Evolutionary conservation across 2,888 invertebrate genomes (phyloP).

Genomic region (Athalia rosae): DNA sequence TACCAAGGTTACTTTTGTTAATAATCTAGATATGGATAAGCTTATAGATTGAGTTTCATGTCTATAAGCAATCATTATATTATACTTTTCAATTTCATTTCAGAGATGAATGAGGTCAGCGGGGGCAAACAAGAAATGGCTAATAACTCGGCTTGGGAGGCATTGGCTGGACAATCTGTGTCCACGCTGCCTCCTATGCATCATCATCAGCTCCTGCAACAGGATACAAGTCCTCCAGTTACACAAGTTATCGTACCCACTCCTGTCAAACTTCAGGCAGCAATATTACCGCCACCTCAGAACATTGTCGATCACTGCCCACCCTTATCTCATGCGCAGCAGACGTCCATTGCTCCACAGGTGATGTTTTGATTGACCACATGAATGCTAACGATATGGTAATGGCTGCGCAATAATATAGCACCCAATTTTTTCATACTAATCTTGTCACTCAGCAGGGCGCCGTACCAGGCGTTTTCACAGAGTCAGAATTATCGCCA

Average conservation of each 20-base stretch:
- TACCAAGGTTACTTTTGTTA: constrained; percentile 20
- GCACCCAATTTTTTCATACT: background rate
- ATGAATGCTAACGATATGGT: background rate
- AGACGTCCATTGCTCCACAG: constrained; percentile 64
- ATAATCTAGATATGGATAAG: constrained; percentile 13
- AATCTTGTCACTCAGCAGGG: constrained; percentile 49
- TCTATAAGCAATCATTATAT: constrained; percentile 47
- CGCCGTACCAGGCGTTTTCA: constrained; percentile 63
- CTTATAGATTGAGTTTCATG: no score
- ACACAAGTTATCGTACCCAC: constrained; percentile 73
- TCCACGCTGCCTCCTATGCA: constrained; percentile 62
- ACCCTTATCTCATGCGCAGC: constrained; percentile 70
- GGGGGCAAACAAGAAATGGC: constrained; percentile 72
- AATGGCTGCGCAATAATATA: background rate
- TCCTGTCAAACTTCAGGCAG: constrained; percentile 72
- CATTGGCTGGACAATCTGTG: constrained; percentile 65
- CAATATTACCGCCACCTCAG: constrained; percentile 66
- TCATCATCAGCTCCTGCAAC: constrained; percentile 65
- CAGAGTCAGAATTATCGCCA: constrained; percentile 77
- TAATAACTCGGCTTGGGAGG: constrained; percentile 73
- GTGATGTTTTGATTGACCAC: constrained; percentile 51
- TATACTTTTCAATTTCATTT: constrained; percentile 25
- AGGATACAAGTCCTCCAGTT: constrained; percentile 63
- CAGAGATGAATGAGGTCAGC: constrained; percentile 73
- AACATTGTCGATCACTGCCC: constrained; percentile 64